Evolutionary conservation across 2,113 vertebrate species (phyloP).

Genomic region (Rallus limicola): DNA sequence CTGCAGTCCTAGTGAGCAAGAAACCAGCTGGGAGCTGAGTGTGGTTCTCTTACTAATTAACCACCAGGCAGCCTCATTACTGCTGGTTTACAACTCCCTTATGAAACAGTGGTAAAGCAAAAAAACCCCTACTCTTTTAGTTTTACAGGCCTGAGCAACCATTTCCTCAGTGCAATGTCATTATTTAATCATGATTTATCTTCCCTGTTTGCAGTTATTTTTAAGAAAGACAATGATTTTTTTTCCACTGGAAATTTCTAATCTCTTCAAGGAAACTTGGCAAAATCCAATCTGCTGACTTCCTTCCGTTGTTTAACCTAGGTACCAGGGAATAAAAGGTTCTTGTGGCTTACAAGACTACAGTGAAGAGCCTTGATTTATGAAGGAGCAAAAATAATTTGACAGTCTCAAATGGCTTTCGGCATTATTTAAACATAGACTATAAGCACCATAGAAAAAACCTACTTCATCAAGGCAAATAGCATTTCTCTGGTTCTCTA

Average conservation of each 20-base stretch:
- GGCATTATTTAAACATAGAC: background rate
- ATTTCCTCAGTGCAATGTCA: background rate
- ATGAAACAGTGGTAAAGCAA: background rate
- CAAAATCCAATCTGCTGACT: background rate
- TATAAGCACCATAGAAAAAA: background rate
- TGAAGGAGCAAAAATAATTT: background rate
- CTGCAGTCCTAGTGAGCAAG: background rate
- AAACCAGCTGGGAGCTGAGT: background rate
- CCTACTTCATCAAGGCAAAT: background rate
- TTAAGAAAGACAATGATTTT: background rate
- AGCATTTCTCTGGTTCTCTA: background rate
- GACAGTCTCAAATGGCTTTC: background rate
- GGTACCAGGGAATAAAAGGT: background rate
- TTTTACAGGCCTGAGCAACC: background rate
- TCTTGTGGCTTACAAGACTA: background rate
- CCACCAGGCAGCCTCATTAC: background rate
- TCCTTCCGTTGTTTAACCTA: background rate
- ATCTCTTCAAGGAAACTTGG: background rate
- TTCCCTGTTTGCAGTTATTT: background rate
- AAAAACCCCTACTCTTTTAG: background rate
- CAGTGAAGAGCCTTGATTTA: background rate
- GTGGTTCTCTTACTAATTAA: background rate
- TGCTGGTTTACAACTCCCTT: background rate
- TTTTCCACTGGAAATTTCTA: background rate
- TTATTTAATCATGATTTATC: background rate